Conservation (phyloP, 1,140 invertebrate species). For the Drosophila neocordata region DNA sequence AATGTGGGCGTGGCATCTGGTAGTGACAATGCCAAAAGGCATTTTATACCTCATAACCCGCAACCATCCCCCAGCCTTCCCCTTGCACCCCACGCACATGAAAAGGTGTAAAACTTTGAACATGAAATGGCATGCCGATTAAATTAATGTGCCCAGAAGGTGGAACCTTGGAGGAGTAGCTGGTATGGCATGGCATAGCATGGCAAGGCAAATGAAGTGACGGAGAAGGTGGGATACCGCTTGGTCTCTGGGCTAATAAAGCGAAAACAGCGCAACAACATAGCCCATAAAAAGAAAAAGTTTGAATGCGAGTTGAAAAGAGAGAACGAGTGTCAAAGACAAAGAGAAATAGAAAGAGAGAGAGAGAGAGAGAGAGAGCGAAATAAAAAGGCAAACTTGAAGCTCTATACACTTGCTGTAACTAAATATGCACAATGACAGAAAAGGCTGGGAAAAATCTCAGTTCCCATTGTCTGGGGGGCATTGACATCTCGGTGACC, state of each 20-base stretch:
- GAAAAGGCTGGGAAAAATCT: not conserved
- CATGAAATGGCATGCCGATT: conserved; percentile 56
- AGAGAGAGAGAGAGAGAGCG: conserved; percentile 24
- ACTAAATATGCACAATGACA: not conserved
- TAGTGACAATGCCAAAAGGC: conserved; percentile 37
- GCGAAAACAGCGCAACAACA: conserved; percentile 32
- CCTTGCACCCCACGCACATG: conserved; percentile 4
- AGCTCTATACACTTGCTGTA: conserved; percentile 4
- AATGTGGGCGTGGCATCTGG: conserved; percentile 7
- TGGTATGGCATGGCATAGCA: no score
- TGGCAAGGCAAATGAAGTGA: no score
- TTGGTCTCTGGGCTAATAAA: conserved; percentile 36
- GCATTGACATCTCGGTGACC: conserved; percentile 35
- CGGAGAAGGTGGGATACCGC: conserved; percentile 7
- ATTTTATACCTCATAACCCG: conserved; percentile 32
- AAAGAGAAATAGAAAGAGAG: not conserved
- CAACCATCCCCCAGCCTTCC: not conserved
- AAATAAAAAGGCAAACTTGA: conserved; percentile 13
- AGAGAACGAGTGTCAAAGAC: not conserved
- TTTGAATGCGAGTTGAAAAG: conserved; percentile 12
- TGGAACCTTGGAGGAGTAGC: not conserved
- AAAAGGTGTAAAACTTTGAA: conserved; percentile 58
- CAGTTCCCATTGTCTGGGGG: conserved; percentile 13
- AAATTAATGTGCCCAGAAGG: conserved; percentile 45
- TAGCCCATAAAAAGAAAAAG: conserved; percentile 32